Conservation (phyloP, 2,797 vertebrate species). For the Argya squamiceps region DNA sequence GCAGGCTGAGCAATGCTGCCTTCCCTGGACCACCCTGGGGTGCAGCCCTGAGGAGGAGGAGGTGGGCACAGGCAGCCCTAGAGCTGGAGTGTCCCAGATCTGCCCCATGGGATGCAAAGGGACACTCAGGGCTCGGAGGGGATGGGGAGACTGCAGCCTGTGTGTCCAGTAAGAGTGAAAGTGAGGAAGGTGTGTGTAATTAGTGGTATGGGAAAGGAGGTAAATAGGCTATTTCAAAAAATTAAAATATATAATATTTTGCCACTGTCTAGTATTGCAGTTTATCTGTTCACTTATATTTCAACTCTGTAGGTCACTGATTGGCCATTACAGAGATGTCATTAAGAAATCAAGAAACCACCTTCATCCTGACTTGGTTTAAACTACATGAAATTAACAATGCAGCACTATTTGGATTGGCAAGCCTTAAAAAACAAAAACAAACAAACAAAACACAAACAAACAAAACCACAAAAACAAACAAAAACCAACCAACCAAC, state of each 20-base stretch:
- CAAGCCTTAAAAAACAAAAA: background rate
- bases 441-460: background rate
- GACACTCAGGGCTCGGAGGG: fast-evolving
- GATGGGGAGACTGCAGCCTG: too few relatives aligned
- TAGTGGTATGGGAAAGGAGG: fast-evolving
- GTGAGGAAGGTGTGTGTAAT: fast-evolving
- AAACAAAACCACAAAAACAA: too few relatives aligned
- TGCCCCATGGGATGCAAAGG: background rate
- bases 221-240: background rate
- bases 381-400: background rate
- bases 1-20: background rate
- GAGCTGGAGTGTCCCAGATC: background rate
- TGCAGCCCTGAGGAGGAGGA: fast-evolving
- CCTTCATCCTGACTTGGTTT: background rate
- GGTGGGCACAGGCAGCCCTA: fast-evolving
- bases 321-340: background rate
- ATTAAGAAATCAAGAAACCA: background rate
- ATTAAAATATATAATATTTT: background rate
- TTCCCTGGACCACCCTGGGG: background rate
- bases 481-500: too few relatives aligned
- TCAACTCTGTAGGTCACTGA: background rate
- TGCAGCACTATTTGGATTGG: background rate
- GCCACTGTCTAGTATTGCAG: background rate
- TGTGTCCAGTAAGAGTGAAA: background rate
- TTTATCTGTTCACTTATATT: background rate